These are phyloP conservation scores for Apis cerana DNA, from an alignment of 1,140 invertebrate species.

Conservation along the genomic window DNA sequence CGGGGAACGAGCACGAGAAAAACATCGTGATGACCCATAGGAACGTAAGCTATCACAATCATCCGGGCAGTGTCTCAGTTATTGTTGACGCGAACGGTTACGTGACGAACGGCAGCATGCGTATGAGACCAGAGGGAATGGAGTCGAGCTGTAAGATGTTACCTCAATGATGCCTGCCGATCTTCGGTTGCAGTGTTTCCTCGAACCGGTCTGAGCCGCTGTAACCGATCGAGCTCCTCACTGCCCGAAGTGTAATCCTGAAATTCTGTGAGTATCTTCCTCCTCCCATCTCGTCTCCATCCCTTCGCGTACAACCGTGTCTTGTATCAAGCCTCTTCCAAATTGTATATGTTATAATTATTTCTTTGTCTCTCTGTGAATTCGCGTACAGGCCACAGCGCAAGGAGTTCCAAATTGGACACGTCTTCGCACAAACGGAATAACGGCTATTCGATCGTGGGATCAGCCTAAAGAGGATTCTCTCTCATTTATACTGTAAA, in stretches of 20 bases:
- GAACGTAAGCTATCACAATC: constrained; percentile 62
- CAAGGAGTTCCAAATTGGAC: constrained; percentile 37
- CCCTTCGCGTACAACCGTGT: not conserved
- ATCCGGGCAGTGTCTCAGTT: constrained; percentile 67
- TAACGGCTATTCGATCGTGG: constrained; percentile 15
- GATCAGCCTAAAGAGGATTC: constrained; percentile 17
- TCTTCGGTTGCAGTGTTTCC: constrained; percentile 72
- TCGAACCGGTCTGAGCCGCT: constrained; percentile 62
- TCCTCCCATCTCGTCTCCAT: not conserved
- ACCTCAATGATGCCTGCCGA: constrained; percentile 79
- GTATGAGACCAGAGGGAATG: constrained; percentile 83
- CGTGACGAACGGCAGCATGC: constrained; percentile 81
- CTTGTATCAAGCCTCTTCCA: not conserved
- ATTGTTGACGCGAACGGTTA: constrained; percentile 79
- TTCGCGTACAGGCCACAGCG: constrained; percentile 10
- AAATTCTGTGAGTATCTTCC: constrained; percentile 54
- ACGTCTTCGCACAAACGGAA: constrained; percentile 41
- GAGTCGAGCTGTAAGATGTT: constrained; percentile 79
- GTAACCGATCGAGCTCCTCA: constrained; percentile 57
- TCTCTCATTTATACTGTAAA: constrained; percentile 44
- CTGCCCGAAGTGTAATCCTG: constrained; percentile 43
- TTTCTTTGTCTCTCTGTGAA: not conserved
- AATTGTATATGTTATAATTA: not conserved
- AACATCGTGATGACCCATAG: constrained; percentile 57
- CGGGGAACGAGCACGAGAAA: constrained; percentile 60